Evolutionary conservation across 2,888 invertebrate genomes (phyloP).

Genomic region (Bellardia bayeri): DNA sequence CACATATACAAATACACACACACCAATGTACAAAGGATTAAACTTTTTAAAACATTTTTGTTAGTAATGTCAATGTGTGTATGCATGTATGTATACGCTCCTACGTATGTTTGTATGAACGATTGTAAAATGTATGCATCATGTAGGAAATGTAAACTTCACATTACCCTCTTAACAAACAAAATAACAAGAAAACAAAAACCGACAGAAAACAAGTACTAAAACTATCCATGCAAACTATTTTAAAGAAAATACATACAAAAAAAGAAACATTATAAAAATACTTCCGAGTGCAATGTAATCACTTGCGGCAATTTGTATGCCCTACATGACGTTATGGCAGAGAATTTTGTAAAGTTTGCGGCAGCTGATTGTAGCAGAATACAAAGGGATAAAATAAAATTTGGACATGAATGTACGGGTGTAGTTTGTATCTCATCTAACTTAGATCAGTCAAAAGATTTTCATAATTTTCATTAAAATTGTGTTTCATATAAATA

Average conservation of each 20-base stretch:
- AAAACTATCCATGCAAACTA: constrained; percentile 41
- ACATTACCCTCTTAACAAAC: constrained; percentile 76
- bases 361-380: constrained; percentile 41
- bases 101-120: background rate
- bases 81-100: background rate
- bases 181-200: constrained; percentile 19
- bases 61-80: constrained; percentile 2
- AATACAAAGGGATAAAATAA: constrained; percentile 4
- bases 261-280: constrained; percentile 50
- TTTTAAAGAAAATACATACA: constrained; percentile 51
- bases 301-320: constrained; percentile 74
- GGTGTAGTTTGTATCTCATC: constrained; percentile 22
- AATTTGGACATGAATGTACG: constrained; percentile 19
- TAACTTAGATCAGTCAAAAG: constrained; percentile 13
- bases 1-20: background rate
- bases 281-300: constrained; percentile 81
- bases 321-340: constrained; percentile 48
- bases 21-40: constrained; percentile 37
- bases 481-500: background rate
- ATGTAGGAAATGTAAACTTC: constrained; percentile 75
- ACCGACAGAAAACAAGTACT: constrained; percentile 10
- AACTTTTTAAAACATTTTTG: constrained; percentile 46
- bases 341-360: constrained; percentile 47
- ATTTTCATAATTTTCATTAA: constrained; percentile 38
- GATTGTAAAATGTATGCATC: constrained; percentile 29